Base-by-base conservation (phyloP, 2,113 vertebrate genomes). In the Eurypyga helias region DNA sequence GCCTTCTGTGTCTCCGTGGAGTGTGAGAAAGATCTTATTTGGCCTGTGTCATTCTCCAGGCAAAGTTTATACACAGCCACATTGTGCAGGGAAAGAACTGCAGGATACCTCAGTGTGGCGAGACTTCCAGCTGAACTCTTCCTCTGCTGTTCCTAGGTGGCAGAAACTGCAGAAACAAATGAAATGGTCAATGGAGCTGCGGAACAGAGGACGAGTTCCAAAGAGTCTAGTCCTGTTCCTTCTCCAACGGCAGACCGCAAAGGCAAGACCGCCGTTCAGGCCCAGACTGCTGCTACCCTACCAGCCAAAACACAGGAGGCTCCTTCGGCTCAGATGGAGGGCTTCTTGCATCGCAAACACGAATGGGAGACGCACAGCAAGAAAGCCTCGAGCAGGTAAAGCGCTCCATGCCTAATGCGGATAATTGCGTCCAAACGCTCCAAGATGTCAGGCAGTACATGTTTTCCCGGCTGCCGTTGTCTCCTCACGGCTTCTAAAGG, bases 341-440 rank as follows among this genome's bases (percentile, higher is more conserved):
- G 99, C 79, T 97, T 99, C 93, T 97, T 99, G 62, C 98, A 99
- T 92, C 99, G 99, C 96, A 99, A 99, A 72, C 99, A 99, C 0
- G 99, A 99, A 89, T 99, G 98, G 99, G 99, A 99, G 97, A 98
- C 98, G 10, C 99, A 99, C 96, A 99, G 98, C 97, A 99, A 99
- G 97, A 99, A 99, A 96, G 99, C 99, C 19, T 99, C 99, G 5
- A 99, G 98, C 99, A 99, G 99, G 99, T 99, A 96, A 61, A 19
- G 38, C 18, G 20, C 31, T 34, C 0, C 0, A 2, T 61, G 57
- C 33, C 16, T 21, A 9, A 8, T 19, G 33, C n/a, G 24, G 54
- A 5, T 65, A 24, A 12, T 26, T 49, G 31, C 76, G 17, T 38
- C 29, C 7, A 1, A 14, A 17, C 51, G 71, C 43, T 8, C 43